phyloP scores from a whole-genome alignment of 2,888 invertebrate species.

The Leptinotarsa rubiginosa region DNA sequence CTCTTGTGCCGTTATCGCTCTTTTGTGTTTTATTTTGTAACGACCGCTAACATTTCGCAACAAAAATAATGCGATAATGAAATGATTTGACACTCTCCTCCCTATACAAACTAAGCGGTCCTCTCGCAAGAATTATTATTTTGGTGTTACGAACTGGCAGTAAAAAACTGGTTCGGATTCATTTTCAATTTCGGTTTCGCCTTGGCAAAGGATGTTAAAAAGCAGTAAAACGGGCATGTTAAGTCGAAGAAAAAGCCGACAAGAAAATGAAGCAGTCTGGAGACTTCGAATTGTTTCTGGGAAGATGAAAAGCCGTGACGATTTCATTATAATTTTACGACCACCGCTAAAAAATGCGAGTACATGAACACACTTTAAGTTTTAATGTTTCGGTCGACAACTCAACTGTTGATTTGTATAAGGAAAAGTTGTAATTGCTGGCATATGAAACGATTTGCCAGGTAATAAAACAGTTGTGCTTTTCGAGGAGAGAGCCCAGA shows the following conservation, averaged over 20 bases:
- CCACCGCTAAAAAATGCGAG: neutral
- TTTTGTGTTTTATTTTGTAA: too few species aligned
- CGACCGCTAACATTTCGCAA: too few species aligned
- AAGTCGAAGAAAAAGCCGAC: slow-evolving; percentile 16
- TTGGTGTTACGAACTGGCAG: slow-evolving; percentile 22
- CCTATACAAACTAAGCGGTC: neutral
- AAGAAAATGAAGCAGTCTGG: slow-evolving; percentile 17
- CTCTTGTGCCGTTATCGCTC: too few species aligned
- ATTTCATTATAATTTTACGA: slow-evolving; percentile 20
- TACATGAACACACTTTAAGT: slow-evolving; percentile 12
- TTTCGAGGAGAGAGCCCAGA: neutral
- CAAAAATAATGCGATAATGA: too few species aligned
- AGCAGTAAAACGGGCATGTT: slow-evolving; percentile 33
- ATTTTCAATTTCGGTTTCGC: slow-evolving; percentile 49
- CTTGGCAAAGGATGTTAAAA: slow-evolving; percentile 33
- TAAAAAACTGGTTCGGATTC: slow-evolving; percentile 48
- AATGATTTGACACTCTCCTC: neutral
- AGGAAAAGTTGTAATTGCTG: neutral
- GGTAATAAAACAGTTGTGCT: neutral
- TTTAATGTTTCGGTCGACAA: neutral
- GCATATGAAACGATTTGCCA: neutral
- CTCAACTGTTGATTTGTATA: slow-evolving; percentile 1
- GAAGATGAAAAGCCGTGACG: slow-evolving; percentile 21
- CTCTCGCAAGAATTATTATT: neutral
- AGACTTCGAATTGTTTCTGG: slow-evolving; percentile 23